Percentiles rank a stretch among this genome's conserved stretches.
Conservation (phyloP, 2,888 invertebrate genomes). For the Dinocampus coccinellae region DNA sequence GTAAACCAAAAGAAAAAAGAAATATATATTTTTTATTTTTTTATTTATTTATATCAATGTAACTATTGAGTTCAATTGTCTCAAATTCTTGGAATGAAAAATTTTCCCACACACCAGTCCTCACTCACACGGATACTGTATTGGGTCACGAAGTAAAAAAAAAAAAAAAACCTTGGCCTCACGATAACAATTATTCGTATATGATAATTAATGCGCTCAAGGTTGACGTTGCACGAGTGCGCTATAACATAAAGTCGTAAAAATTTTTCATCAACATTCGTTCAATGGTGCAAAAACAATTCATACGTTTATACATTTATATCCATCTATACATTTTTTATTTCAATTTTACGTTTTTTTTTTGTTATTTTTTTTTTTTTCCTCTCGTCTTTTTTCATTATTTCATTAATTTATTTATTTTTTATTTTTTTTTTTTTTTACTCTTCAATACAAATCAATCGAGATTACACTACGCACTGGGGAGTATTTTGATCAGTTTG, state of each 20-base stretch:
- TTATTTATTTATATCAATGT: neutral
- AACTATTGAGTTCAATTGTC: neutral
- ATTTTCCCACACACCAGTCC: no score
- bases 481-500: neutral
- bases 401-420: no score
- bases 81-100: no score
- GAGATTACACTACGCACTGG: neutral
- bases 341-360: neutral
- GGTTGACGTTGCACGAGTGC: neutral
- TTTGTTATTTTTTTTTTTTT: neutral
- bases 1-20: neutral
- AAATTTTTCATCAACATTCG: slow-evolving; percentile 14
- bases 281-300: slow-evolving; percentile 3
- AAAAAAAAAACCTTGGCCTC: slow-evolving; percentile 22
- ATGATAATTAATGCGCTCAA: slow-evolving; percentile 30
- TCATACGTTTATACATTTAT: neutral
- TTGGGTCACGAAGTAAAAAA: neutral
- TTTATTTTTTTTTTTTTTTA: neutral
- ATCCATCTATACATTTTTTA: neutral
- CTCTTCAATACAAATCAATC: neutral
- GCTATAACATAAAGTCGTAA: slow-evolving; percentile 2
- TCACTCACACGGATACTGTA: neutral
- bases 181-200: slow-evolving; percentile 36
- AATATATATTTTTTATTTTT: no score
- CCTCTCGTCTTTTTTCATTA: no score